Evolutionary conservation across 2,113 vertebrate genomes (phyloP).

Genomic region (Sigmodon hispidus): DNA sequence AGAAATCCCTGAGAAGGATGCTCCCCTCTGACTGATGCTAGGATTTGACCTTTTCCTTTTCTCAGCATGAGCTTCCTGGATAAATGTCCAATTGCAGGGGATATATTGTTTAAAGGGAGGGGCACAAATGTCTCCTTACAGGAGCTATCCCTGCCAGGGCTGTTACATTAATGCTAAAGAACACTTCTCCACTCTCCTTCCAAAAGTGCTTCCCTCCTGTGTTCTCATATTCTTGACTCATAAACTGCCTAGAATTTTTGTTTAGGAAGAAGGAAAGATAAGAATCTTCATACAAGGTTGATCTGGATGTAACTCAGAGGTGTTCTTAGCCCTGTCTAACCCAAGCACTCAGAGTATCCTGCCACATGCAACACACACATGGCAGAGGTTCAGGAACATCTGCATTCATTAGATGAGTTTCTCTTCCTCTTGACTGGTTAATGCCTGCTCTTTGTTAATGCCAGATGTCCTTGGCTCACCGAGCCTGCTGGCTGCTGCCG

Average conservation of each 20-base stretch:
- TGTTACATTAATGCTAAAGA: neutral
- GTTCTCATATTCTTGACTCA: neutral
- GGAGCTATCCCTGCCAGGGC: neutral
- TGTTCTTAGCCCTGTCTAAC: neutral
- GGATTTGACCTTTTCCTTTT: neutral
- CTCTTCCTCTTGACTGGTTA: neutral
- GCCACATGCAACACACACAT: neutral
- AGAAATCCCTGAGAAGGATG: neutral
- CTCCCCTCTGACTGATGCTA: neutral
- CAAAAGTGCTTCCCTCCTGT: neutral
- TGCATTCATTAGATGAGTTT: neutral
- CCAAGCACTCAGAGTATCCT: too few relatives aligned
- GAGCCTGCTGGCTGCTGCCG: neutral
- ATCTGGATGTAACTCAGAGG: neutral
- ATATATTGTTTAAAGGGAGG: neutral
- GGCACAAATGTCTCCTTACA: neutral
- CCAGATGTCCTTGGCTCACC: neutral
- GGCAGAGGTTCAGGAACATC: neutral
- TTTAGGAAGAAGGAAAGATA: neutral
- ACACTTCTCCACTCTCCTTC: neutral
- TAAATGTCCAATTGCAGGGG: neutral
- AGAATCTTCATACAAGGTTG: neutral
- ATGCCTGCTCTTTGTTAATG: constrained; percentile 9
- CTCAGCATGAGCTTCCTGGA: neutral
- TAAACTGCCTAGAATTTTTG: neutral